Conservation (phyloP, 1,140 invertebrate species). For the Bombus pascuorum region DNA sequence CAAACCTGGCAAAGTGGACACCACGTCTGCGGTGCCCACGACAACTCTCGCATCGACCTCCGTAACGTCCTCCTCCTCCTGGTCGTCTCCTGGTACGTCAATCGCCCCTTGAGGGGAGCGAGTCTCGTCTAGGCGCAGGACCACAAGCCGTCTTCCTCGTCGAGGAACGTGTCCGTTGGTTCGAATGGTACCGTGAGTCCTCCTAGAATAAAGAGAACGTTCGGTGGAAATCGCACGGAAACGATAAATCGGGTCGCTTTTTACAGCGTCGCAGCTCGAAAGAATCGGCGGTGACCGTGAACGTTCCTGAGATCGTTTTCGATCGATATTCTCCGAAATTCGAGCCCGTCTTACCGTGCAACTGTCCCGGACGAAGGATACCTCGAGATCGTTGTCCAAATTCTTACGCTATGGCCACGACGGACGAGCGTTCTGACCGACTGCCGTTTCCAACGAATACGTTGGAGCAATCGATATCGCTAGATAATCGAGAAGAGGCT, state of each 20-base stretch:
- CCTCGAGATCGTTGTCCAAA: neutral
- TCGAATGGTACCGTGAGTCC: neutral
- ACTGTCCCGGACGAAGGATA: too few relatives aligned
- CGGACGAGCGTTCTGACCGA: too few relatives aligned
- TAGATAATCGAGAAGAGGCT: too few relatives aligned
- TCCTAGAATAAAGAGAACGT: too few relatives aligned
- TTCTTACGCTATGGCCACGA: too few relatives aligned
- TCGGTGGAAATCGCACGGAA: too few relatives aligned
- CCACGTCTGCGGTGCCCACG: conserved; percentile 46
- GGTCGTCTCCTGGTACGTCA: conserved; percentile 61
- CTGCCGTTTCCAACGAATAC: too few relatives aligned
- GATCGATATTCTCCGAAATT: conserved; percentile 27
- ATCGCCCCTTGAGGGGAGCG: conserved; percentile 52
- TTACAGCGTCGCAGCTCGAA: neutral
- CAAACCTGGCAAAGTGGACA: conserved; percentile 41
- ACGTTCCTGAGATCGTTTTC: conserved; percentile 51
- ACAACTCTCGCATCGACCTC: conserved; percentile 38
- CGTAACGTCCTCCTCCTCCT: conserved; percentile 55
- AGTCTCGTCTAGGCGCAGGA: conserved; percentile 45
- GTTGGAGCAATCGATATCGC: too few relatives aligned
- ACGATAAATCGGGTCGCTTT: neutral
- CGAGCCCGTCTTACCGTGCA: conserved; percentile 10
- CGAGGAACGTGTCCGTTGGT: neutral
- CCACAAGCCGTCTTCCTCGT: conserved; percentile 2
- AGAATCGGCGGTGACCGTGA: conserved; percentile 19